Evolutionary conservation across 2,888 invertebrate species (phyloP), one percentile per base, ranked within the genome.

Genomic region (Colostygia pectinataria): DNA sequence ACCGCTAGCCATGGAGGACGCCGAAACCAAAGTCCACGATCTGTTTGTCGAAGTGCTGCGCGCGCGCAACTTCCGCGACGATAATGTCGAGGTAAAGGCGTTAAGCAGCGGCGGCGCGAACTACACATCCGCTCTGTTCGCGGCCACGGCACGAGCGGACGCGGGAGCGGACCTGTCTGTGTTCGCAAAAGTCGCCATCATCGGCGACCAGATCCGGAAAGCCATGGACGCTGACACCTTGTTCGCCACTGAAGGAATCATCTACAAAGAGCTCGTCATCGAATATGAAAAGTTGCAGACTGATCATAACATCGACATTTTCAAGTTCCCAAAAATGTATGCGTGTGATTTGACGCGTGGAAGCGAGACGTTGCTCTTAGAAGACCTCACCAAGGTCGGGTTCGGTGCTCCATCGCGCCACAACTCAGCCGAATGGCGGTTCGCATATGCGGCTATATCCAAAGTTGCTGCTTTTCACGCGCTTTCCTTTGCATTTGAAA

Each of bases 391-490:
- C 1, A 61, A 59, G 0, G 52, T 59, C n/a, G 79, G 79, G 0
- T 86, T 63, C 23, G 29, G 14, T 1, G 56, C 57, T 3, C 74
- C 56, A 3, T 39, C 53, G 4, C 38, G 59, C 57, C 37, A 64
- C 65, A 20, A 66, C n/a, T 51, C 74, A 0, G 54, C 83, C 1
- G 74, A 77, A 32, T 74, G 74, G 68, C 68, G 74, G 2, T 76
- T 80, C 20, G 70, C 76, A 0, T 52, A 70, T 0, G 53, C 65
- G 1, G 66, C 79, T 0, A 59, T 79, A 0, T 58, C 70, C 13
- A 57, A 53, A 0, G 53, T 83, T 7, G 83, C 83, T 0, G 70
- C 67, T 31, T 79, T 81, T 45, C 87, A 87, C 45, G 84, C 84
- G 0, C 51, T 83, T 6, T 83, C 83, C 0, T 78, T 83, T 6